phyloP scores from a whole-genome alignment of 1,140 invertebrate species.

The Aphelenchoides besseyi region DNA sequence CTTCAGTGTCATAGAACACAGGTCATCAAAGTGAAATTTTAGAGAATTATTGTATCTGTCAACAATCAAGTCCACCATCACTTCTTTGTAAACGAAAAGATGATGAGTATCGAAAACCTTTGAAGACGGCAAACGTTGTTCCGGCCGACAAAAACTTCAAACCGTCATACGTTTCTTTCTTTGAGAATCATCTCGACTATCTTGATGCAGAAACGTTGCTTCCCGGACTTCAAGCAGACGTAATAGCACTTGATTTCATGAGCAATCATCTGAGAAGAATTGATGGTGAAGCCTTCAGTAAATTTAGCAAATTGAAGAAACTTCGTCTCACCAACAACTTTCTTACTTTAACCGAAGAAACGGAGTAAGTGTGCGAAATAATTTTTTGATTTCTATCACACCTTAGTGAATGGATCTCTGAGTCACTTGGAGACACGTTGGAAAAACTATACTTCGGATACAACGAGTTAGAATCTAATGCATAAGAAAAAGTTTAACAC shows the following conservation, averaged over 20 bases:
- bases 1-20: no score
- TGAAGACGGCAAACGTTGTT: not conserved
- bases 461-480: no score
- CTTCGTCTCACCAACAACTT: constrained; percentile 13
- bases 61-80: not conserved
- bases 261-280: not conserved
- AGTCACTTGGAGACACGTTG: constrained; percentile 7
- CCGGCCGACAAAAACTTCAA: not conserved
- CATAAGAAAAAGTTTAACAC: no score
- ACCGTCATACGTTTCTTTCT: not conserved
- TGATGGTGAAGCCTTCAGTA: constrained; percentile 2
- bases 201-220: not conserved
- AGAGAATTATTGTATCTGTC: not conserved
- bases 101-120: no score
- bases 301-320: not conserved
- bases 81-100: no score
- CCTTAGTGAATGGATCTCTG: constrained; percentile 15
- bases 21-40: not conserved
- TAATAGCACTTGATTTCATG: not conserved
- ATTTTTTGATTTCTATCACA: not conserved
- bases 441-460: constrained; percentile 21
- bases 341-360: not conserved
- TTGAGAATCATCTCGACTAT: not conserved
- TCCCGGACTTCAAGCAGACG: not conserved
- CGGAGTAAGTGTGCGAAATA: not conserved